These are phyloP conservation scores for Melipona quadrifasciata DNA, from an alignment of 1,140 invertebrate genomes.

Conservation along the genomic window DNA sequence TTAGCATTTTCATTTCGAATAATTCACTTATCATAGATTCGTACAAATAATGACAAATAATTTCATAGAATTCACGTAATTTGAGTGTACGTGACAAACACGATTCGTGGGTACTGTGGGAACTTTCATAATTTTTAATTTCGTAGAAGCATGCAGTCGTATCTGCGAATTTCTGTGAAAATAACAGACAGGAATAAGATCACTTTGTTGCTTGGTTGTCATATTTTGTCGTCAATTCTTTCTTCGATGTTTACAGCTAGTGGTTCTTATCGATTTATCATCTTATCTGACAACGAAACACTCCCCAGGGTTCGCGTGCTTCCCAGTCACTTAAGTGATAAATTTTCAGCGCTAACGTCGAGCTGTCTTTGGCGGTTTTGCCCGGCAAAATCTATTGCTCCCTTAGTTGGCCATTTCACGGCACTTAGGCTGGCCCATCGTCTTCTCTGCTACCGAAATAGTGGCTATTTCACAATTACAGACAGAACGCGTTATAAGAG, in stretches of 20 bases:
- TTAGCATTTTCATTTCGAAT: background rate
- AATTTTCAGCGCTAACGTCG: constrained; percentile 68
- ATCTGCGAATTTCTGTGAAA: background rate
- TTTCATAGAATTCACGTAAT: background rate
- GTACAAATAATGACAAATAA: background rate
- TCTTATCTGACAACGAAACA: constrained; percentile 42
- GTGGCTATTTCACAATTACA: background rate
- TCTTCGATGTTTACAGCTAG: constrained; percentile 7
- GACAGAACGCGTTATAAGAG: too few relatives aligned
- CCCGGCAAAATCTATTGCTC: constrained; percentile 66
- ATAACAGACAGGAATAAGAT: background rate
- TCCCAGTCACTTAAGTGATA: constrained; percentile 67
- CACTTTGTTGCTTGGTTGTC: background rate
- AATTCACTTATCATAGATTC: background rate
- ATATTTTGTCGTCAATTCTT: background rate
- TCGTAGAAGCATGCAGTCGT: background rate
- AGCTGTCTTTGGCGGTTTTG: constrained; percentile 74
- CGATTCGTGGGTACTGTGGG: background rate
- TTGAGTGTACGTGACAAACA: background rate
- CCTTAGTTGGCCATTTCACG: constrained; percentile 53
- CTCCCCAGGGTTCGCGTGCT: constrained; percentile 19
- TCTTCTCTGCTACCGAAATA: constrained; percentile 2
- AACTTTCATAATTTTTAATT: background rate
- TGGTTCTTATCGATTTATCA: constrained; percentile 38
- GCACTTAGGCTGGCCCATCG: constrained; percentile 50